Evolutionary conservation across 2,888 invertebrate genomes (phyloP), one percentile per base, ranked within the genome.

Genomic region (Steromphala cineraria): DNA sequence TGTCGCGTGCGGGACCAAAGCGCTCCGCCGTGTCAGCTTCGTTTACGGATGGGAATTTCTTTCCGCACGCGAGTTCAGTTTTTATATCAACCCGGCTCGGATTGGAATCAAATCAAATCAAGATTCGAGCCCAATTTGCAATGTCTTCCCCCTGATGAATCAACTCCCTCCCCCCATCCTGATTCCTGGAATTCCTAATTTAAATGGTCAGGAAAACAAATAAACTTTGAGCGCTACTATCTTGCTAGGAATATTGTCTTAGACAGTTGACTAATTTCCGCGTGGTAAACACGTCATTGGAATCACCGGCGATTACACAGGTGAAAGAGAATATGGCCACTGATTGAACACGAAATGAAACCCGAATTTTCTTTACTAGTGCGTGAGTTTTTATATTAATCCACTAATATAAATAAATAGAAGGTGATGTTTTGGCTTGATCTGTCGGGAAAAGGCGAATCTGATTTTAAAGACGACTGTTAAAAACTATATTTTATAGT

Each of bases 101-200:
- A 71, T 71, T 36, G 36, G 71, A 40, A 36, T 40, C 40, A 71
- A 71, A 71, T 71, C 71, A 71, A 71, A 71, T 71, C 71, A 71
- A 71, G 36, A 36, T 36, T 71, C 71, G 15, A 71, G 36, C 71
- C 36, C 71, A 71, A 71, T 71, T 71, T 71, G 71, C 71, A 28
- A 19, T n/a, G 28, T 31, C 19, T 17, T 19, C 36, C 40, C 71
- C 71, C 71, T 13, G 71, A 40, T 71, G 71, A 36, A 36, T 19
- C 19, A 19, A 21, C 4, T 56, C 21, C 2, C 21, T 56, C 56
- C 56, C 24, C 71, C 36, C 4, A 71, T 19, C 71, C 71, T 36
- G n/a, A 15, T 36, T 17, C 8, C 19, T 28, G 62, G 36, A 19
- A 17, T 17, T 21, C 71, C 17, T 71, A 71, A 71, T 71, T 71